Base-by-base conservation (phyloP, 1,140 invertebrate species). In the Penaeus japonicus region DNA sequence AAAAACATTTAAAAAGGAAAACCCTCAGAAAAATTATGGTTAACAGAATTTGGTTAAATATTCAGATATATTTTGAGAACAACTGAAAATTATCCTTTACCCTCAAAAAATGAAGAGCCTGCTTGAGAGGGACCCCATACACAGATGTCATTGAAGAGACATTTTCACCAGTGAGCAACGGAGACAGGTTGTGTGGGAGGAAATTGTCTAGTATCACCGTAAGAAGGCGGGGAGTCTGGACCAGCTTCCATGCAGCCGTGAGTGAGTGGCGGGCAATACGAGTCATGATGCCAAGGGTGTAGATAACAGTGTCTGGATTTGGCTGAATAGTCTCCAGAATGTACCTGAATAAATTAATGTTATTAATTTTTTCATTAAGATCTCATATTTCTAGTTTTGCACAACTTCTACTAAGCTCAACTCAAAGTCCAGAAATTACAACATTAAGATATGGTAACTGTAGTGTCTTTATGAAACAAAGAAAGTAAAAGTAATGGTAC, bases 241-340 rank as follows among this genome's bases (percentile, higher is more conserved):
- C 70, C 30, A 90, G 32, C 27, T 62, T 86, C 90, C 84, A 89
- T 0, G 90, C 90, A 18, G 89, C 90, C 7, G 85, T 84, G 24
- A 91, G 85, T 47, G 90, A 91, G 70, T 91, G 90, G 12, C 85
- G 73, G 12, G 75, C 82, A 35, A 91, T 73, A 2, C 90, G 89
- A 10, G 55, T 89, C 10, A 91, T 65, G 20, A 90, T 65, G 20
- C 79, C 82, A 35, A 91, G 39, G 27, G 86, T 85, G 65, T 89
- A 62, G 10, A 85, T 81, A 17, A 91, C 90, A 7, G 84, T 83
- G 70, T 89, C 80, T 39, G 90, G 85, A 17, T 80, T 54, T 15
- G 88, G 89, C 7, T 59, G 55, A n/a, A 85, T 70, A 12, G 55
- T 57, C 79, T 90, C 90, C 54, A 91, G 32, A 0, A 90, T 39